Evolutionary conservation across 2,113 vertebrate species (phyloP).

Genomic region (Ramphastos sulfuratus): DNA sequence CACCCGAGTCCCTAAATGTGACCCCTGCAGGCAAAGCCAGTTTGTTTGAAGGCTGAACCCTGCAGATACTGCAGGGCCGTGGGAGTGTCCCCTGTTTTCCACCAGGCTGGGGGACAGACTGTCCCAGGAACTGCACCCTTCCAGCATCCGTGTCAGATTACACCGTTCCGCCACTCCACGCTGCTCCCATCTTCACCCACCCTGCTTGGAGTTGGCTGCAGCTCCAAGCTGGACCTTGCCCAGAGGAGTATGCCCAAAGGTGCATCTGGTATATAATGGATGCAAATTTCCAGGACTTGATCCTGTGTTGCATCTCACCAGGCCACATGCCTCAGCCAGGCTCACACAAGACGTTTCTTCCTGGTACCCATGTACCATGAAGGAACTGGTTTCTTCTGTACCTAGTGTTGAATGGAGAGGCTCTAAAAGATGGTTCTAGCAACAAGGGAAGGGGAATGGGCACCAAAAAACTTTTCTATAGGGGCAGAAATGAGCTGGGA

Average conservation of each 20-base stretch:
- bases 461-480: background rate
- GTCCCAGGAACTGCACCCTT: background rate
- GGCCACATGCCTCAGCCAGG: background rate
- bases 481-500: background rate
- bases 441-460: background rate
- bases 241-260: background rate
- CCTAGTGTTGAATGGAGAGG: background rate
- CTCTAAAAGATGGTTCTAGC: background rate
- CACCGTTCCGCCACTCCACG: rapidly evolving
- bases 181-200: background rate
- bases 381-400: background rate
- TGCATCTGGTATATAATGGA: background rate
- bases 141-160: background rate
- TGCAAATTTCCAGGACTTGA: background rate
- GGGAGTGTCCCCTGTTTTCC: background rate
- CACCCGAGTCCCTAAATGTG: background rate
- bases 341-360: background rate
- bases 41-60: background rate
- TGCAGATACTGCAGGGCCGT: background rate
- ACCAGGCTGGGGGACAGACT: background rate
- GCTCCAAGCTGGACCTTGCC: background rate
- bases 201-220: background rate
- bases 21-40: background rate
- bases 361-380: background rate
- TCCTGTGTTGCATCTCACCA: background rate